These are phyloP conservation scores for Seriola rivoliana DNA, from an alignment of 2,113 vertebrate genomes.

Conservation along the genomic window DNA sequence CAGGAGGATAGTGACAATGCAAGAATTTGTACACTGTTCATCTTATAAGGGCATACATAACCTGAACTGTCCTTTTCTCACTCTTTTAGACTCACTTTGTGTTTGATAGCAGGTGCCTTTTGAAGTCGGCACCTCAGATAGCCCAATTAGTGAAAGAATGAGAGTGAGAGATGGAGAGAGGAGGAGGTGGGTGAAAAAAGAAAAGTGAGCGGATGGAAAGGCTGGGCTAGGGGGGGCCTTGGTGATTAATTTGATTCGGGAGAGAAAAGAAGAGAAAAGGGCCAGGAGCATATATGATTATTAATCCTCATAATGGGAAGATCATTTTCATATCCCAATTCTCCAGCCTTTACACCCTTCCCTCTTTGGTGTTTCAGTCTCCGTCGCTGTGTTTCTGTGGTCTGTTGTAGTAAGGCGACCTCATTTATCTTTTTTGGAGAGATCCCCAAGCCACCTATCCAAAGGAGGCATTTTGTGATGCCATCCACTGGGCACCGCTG, in stretches of 20 bases:
- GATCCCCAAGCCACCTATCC: constrained; percentile 21
- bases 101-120: constrained; percentile 72
- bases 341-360: constrained; percentile 47
- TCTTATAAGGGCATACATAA: constrained; percentile 23
- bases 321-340: constrained; percentile 76
- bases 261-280: constrained; percentile 69
- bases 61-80: constrained; percentile 30
- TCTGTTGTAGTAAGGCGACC: constrained; percentile 46
- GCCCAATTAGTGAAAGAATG: constrained; percentile 79
- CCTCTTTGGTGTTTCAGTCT: constrained; percentile 35
- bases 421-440: constrained; percentile 63
- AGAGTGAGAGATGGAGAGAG: constrained; percentile 20
- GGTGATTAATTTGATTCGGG: constrained; percentile 75
- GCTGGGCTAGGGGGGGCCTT: constrained; percentile 57
- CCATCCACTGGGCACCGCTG: constrained; percentile 5
- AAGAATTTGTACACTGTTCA: constrained; percentile 17
- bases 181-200: constrained; percentile 48
- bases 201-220: constrained; percentile 61
- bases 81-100: constrained; percentile 20
- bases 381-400: constrained; percentile 28
- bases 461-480: constrained; percentile 35
- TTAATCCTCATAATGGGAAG: constrained; percentile 79
- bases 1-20: background rate
- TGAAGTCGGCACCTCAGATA: constrained; percentile 80
- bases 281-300: constrained; percentile 76